phyloP scores from a whole-genome alignment of 2,888 invertebrate genomes.

The Agrotis clavis region DNA sequence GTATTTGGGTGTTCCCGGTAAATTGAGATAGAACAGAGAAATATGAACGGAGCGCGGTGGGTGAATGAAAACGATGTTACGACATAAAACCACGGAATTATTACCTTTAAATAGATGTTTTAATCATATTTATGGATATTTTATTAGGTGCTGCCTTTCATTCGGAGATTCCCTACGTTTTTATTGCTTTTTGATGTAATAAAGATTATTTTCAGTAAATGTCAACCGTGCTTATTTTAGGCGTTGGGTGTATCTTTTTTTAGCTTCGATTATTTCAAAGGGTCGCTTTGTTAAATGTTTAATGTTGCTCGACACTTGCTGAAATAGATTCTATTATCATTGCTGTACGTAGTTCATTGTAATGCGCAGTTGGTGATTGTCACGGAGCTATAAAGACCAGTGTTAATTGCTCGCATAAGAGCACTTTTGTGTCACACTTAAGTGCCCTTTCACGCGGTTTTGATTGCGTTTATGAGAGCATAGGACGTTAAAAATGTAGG shows the following conservation, averaged over 20 bases:
- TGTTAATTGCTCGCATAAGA: slow-evolving; percentile 19
- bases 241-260: slow-evolving; percentile 21
- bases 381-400: slow-evolving; percentile 4
- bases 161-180: slow-evolving; percentile 29
- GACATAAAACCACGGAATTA: slow-evolving; percentile 2
- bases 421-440: neutral
- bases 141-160: slow-evolving; percentile 40
- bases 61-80: slow-evolving; percentile 37
- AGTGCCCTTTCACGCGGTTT: neutral
- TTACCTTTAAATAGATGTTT: slow-evolving; percentile 33
- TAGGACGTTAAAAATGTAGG: neutral
- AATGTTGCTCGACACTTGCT: neutral
- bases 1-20: too few relatives aligned
- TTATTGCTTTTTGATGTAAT: slow-evolving; percentile 49
- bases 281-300: neutral
- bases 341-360: neutral
- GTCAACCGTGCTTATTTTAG: slow-evolving; percentile 39
- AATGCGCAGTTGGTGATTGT: neutral
- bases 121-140: slow-evolving; percentile 53
- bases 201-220: slow-evolving; percentile 50
- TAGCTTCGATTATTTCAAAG: neutral
- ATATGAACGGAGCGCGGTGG: neutral
- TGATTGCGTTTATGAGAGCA: slow-evolving; percentile 17
- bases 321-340: slow-evolving; percentile 2
- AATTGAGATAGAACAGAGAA: slow-evolving; percentile 1